These are phyloP conservation scores for Montipora cactus DNA, from an alignment of 64 coral and sea anemone species.

Conservation along the genomic window DNA sequence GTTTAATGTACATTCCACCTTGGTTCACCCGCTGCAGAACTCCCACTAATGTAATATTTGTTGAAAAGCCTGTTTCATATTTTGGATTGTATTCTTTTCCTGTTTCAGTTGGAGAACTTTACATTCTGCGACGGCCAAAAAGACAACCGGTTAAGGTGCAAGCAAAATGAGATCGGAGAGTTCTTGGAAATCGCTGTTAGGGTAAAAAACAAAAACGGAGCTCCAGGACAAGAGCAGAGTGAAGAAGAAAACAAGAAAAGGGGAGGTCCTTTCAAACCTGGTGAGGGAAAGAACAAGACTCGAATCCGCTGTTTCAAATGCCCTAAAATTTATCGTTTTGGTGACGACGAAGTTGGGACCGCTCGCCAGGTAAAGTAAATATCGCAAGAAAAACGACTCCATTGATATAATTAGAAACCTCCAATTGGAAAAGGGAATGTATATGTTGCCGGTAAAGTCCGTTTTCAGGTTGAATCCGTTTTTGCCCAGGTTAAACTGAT, in stretches of 20 bases:
- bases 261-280: background rate
- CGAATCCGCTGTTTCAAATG: background rate
- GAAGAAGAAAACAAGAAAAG: background rate
- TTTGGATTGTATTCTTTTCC: background rate
- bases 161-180: background rate
- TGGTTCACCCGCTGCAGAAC: no score
- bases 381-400: no score
- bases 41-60: background rate
- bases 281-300: background rate
- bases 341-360: background rate
- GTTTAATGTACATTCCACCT: no score
- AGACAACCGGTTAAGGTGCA: background rate
- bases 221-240: background rate
- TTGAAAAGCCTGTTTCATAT: background rate
- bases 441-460: no score
- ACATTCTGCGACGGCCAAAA: background rate
- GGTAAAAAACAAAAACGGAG: background rate
- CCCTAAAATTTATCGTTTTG: background rate
- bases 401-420: no score
- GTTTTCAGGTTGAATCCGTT: no score
- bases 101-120: conserved; percentile 9
- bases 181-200: background rate
- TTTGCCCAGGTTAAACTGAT: no score
- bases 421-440: no score
- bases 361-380: background rate